Evolutionary conservation across 1,140 invertebrate genomes (phyloP).

Genomic region (Mactra quadrangularis): DNA sequence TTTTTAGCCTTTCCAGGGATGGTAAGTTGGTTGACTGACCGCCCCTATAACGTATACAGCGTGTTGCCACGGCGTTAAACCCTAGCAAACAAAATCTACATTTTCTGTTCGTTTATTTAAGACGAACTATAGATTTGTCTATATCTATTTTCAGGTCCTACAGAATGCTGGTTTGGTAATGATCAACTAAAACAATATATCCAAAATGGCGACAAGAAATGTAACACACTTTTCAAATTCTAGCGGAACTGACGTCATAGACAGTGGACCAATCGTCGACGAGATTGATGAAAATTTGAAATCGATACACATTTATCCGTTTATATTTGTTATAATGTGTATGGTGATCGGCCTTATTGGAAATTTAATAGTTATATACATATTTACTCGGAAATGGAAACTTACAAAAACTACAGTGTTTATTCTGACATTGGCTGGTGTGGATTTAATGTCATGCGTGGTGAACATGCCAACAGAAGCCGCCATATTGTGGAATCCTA

Average conservation of each 20-base stretch:
- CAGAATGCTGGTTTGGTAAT: no score
- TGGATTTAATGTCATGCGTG: slow-evolving; percentile 49
- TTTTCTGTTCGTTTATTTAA: no score
- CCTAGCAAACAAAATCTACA: no score
- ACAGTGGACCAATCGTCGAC: slow-evolving; percentile 30
- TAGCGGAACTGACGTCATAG: background rate
- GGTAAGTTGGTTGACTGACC: no score
- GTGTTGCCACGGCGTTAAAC: no score
- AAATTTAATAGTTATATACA: slow-evolving; percentile 54
- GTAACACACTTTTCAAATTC: background rate
- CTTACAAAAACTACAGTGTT: slow-evolving; percentile 56
- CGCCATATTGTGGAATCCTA: slow-evolving; percentile 52
- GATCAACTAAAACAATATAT: no score
- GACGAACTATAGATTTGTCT: no score
- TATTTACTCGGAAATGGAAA: slow-evolving; percentile 47
- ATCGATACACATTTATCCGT: slow-evolving; percentile 50
- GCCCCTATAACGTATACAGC: no score
- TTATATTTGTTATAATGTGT: slow-evolving; percentile 51
- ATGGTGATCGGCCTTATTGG: slow-evolving; percentile 55
- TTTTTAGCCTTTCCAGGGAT: no score
- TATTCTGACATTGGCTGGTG: slow-evolving; percentile 45
- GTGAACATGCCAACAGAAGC: slow-evolving; percentile 58
- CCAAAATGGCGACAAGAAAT: background rate
- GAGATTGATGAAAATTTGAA: slow-evolving; percentile 1
- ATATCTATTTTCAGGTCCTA: no score